Evolutionary conservation across 2,113 vertebrate species (phyloP).

Genomic region (Cheirogaleus medius): DNA sequence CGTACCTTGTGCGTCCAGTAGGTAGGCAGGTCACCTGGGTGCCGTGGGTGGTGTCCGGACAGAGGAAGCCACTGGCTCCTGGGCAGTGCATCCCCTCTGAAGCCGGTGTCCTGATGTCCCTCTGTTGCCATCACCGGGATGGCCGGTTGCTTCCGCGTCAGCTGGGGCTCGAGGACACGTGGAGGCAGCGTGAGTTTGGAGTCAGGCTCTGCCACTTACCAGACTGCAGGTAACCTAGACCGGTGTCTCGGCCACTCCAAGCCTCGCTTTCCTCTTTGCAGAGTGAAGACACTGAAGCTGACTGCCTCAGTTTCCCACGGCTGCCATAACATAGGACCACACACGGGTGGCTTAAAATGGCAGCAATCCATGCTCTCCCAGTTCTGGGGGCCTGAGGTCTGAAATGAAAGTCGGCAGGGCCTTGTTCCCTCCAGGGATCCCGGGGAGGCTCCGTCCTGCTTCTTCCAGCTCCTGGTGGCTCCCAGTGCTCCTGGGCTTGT

Average conservation of each 20-base stretch:
- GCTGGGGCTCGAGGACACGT: accelerated
- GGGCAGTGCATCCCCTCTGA: neutral
- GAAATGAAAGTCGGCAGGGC: neutral
- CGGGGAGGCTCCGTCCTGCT: accelerated
- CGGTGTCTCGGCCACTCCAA: neutral
- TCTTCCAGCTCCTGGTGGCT: neutral
- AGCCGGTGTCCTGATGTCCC: accelerated
- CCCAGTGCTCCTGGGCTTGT: neutral
- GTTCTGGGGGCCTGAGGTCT: neutral
- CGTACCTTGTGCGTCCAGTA: accelerated
- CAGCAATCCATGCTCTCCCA: accelerated
- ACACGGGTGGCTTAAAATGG: too few species aligned
- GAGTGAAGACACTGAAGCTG: accelerated
- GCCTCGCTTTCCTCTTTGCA: neutral
- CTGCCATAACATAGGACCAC: accelerated
- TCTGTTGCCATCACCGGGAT: accelerated
- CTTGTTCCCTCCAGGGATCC: accelerated
- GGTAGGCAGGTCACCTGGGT: accelerated
- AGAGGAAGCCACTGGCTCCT: accelerated
- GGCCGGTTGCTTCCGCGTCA: accelerated
- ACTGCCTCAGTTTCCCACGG: accelerated
- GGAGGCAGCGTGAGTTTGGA: neutral
- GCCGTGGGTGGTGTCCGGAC: neutral
- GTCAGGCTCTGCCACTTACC: accelerated
- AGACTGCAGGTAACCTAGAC: neutral